phyloP scores from a whole-genome alignment of 2,113 vertebrate genomes.

The Oncorhynchus masou region DNA sequence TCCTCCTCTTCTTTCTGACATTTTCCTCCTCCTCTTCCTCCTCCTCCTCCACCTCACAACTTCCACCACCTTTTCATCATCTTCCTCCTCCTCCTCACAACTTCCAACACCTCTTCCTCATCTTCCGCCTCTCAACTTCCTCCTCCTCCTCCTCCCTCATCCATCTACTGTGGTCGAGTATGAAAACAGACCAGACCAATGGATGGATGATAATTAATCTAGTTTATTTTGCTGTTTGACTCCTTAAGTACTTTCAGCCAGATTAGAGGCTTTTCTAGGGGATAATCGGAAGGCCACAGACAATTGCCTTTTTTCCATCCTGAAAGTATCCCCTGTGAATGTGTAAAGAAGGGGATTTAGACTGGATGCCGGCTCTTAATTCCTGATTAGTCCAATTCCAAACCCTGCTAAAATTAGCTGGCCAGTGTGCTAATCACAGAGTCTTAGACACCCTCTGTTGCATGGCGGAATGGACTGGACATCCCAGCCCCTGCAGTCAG shows the following conservation, averaged over 20 bases:
- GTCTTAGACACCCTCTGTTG: constrained; percentile 57
- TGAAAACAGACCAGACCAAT: constrained; percentile 56
- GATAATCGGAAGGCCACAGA: constrained; percentile 82
- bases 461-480: constrained; percentile 32
- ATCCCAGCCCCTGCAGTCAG: neutral
- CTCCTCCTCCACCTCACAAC: too few relatives aligned
- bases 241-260: constrained; percentile 81
- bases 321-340: constrained; percentile 74
- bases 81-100: neutral
- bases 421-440: constrained; percentile 77
- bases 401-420: constrained; percentile 81
- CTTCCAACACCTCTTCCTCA: neutral
- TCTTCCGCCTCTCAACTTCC: neutral
- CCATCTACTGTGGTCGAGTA: constrained; percentile 34
- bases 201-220: constrained; percentile 82
- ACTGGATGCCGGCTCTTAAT: constrained; percentile 80
- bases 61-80: too few relatives aligned
- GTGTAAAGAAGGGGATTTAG: constrained; percentile 72
- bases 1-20: too few relatives aligned
- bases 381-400: constrained; percentile 80
- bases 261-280: constrained; percentile 84
- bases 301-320: constrained; percentile 77
- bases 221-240: constrained; percentile 88
- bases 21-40: too few relatives aligned
- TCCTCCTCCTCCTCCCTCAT: constrained; percentile 2